A percentile compares a stretch with the other conserved stretches of the same genome.
phyloP scores from a whole-genome alignment of 1,140 invertebrate genomes.

The Lucilia cuprina region DNA sequence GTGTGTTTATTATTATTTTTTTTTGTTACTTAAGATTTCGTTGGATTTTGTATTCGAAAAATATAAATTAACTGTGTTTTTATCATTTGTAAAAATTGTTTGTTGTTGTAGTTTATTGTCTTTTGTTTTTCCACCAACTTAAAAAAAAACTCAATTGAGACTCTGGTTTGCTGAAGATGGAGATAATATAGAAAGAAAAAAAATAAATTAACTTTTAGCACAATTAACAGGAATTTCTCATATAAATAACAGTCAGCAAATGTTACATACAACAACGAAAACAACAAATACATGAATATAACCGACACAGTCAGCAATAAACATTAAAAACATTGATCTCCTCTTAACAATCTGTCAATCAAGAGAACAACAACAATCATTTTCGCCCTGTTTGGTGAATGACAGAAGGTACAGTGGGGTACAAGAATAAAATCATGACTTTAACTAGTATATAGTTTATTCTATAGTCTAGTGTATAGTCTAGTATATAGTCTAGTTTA shows the following conservation, averaged over 20 bases:
- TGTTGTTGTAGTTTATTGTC: background rate
- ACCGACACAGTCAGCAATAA: constrained; percentile 21
- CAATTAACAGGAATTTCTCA: constrained; percentile 35
- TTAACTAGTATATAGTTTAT: too few relatives aligned
- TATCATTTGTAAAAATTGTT: background rate
- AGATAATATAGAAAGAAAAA: background rate
- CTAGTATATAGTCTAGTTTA: too few relatives aligned
- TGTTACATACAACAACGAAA: background rate
- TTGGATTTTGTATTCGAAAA: background rate
- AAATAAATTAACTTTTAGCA: constrained; percentile 26
- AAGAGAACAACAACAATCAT: constrained; percentile 11
- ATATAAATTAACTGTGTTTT: constrained; percentile 20
- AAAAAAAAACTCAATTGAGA: background rate
- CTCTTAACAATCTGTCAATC: constrained; percentile 35
- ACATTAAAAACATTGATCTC: constrained; percentile 27
- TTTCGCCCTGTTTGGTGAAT: constrained; percentile 11
- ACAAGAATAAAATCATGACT: background rate
- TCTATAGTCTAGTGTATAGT: too few relatives aligned
- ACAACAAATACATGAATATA: background rate
- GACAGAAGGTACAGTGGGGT: background rate
- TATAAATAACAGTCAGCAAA: constrained; percentile 24
- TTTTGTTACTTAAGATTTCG: too few relatives aligned
- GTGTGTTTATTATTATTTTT: too few relatives aligned
- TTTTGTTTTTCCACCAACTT: background rate
- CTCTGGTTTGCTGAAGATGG: background rate